These are phyloP conservation scores for Gallinago undulata DNA, from an alignment of 2,113 vertebrate genomes.

Conservation along the genomic window DNA sequence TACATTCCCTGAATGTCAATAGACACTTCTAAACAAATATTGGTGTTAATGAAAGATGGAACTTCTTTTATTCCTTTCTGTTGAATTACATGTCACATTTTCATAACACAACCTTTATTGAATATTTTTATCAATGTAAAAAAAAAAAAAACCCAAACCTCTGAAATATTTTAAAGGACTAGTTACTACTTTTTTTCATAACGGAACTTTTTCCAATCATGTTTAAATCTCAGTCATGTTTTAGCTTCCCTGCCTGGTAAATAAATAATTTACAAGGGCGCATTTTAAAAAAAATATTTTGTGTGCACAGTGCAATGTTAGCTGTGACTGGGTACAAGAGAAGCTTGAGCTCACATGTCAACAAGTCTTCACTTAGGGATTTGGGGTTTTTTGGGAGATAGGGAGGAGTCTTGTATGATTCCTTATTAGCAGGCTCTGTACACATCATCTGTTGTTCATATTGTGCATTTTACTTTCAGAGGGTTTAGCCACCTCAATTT, in stretches of 20 bases:
- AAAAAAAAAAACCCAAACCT: background rate
- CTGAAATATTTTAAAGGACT: background rate
- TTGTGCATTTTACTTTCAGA: background rate
- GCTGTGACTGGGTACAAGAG: background rate
- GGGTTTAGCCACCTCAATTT: background rate
- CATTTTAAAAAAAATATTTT: background rate
- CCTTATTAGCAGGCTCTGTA: background rate
- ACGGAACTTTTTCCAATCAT: background rate
- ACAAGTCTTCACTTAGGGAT: background rate
- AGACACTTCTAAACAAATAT: conserved; percentile 70
- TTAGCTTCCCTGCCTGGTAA: background rate
- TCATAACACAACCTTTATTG: conserved; percentile 3
- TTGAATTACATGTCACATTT: conserved; percentile 53
- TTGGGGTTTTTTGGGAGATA: no score
- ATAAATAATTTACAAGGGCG: background rate
- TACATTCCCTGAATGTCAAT: conserved; percentile 76
- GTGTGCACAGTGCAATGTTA: background rate
- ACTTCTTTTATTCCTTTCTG: conserved; percentile 42
- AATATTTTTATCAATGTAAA: conserved; percentile 6
- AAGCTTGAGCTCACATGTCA: background rate
- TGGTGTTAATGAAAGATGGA: conserved; percentile 71
- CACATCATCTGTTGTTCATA: background rate
- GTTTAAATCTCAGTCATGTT: background rate
- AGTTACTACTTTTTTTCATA: background rate
- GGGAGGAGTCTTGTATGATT: background rate